Conservation (phyloP, 2,797 vertebrate species). For the Cercopithecus diana region DNA sequence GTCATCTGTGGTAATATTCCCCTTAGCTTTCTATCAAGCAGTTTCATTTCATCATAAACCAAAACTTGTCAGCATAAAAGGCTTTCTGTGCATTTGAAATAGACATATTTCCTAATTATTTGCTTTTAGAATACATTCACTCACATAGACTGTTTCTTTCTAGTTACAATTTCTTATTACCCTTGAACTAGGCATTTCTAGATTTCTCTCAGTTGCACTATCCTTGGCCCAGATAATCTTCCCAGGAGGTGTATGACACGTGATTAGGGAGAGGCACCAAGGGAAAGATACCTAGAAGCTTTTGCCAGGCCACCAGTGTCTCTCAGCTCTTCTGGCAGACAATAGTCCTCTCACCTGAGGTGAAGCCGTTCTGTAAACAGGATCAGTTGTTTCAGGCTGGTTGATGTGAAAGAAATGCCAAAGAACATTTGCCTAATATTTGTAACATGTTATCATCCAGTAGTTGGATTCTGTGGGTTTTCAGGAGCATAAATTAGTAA, state of each 20-base stretch:
- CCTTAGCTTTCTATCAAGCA: neutral
- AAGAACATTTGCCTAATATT: conserved; percentile 4
- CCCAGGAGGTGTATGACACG: neutral
- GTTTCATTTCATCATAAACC: conserved; percentile 30
- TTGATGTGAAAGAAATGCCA: neutral
- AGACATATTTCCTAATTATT: neutral
- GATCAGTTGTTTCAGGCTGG: neutral
- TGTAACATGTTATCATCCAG: neutral
- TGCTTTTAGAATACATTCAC: conserved; percentile 40
- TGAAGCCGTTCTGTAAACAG: neutral
- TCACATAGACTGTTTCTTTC: neutral
- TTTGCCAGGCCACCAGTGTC: neutral
- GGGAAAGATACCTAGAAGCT: neutral
- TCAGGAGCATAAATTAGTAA: conserved; percentile 5
- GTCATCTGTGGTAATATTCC: neutral
- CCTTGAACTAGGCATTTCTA: neutral
- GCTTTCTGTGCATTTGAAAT: neutral
- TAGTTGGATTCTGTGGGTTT: neutral
- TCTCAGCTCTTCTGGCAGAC: neutral
- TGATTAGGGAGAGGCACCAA: neutral
- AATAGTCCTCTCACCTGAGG: neutral
- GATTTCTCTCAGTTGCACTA: conserved; percentile 13
- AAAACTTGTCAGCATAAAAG: neutral
- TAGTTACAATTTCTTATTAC: neutral
- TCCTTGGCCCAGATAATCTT: conserved; percentile 39